These are phyloP conservation scores for Sebastes oblongus DNA, from an alignment of 2,797 vertebrate species.

Conservation along the genomic window DNA sequence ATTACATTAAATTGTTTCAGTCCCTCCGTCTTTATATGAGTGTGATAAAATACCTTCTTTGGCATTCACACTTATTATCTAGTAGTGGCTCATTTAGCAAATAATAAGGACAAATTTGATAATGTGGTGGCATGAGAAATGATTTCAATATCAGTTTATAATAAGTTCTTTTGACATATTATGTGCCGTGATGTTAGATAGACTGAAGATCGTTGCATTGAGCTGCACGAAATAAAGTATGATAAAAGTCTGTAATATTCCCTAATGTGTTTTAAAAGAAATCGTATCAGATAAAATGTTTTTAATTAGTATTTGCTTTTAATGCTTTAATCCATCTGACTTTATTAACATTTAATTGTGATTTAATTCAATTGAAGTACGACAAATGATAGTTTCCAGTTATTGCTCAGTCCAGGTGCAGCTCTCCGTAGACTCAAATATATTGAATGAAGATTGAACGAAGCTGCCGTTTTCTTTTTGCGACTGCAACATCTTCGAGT, in stretches of 20 bases:
- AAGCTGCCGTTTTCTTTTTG: not conserved
- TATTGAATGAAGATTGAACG: not conserved
- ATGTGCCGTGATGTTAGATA: not conserved
- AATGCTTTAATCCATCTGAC: not conserved
- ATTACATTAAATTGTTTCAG: not conserved
- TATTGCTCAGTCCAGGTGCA: not conserved
- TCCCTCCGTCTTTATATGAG: not conserved
- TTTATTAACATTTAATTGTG: not conserved
- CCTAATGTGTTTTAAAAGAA: not conserved
- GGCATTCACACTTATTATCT: not conserved
- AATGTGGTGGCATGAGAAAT: not conserved
- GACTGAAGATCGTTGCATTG: not conserved
- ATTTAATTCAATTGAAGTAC: not conserved
- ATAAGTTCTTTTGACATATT: not conserved
- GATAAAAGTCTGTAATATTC: not conserved
- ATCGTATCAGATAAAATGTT: not conserved
- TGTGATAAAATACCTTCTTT: not conserved
- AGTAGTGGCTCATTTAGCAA: not conserved
- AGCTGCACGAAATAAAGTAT: not conserved
- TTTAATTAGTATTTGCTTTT: not conserved
- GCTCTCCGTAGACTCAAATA: not conserved
- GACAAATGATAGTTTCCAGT: conserved; percentile 7
- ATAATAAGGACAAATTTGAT: not conserved
- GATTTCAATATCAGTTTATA: not conserved
- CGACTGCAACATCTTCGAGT: not conserved